Evolutionary conservation across 2,888 invertebrate genomes (phyloP).

Genomic region (Pardosa pseudoannulata): DNA sequence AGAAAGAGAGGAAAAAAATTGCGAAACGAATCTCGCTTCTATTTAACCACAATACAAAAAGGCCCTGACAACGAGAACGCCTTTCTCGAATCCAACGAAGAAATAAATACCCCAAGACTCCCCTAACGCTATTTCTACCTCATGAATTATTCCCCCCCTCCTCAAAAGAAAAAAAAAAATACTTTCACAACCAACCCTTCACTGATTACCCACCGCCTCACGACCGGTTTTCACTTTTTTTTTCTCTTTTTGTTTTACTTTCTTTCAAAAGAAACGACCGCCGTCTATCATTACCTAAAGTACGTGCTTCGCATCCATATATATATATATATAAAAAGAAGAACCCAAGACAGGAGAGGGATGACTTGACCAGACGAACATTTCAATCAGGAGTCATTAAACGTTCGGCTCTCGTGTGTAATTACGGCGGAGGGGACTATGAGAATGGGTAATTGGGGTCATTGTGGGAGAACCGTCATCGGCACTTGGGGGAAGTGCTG

Average conservation of each 20-base stretch:
- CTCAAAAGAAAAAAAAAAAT: no score
- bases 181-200: conserved; percentile 9
- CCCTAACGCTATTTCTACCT: not conserved
- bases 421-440: conserved; percentile 9
- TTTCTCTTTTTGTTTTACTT: no score
- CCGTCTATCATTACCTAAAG: conserved; percentile 35
- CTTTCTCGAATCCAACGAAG: not conserved
- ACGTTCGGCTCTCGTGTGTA: conserved; percentile 30
- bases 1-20: no score
- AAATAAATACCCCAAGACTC: not conserved
- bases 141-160: conserved; percentile 4
- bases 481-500: not conserved
- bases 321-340: no score
- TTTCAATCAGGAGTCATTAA: conserved; percentile 60
- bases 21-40: not conserved
- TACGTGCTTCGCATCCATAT: conserved; percentile 27
- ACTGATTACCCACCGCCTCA: not conserved
- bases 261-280: not conserved
- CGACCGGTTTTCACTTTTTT: not conserved
- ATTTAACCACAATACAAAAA: not conserved
- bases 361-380: conserved; percentile 34
- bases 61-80: not conserved
- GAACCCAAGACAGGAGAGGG: no score
- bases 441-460: not conserved
- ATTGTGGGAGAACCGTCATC: not conserved